Percentiles rank a stretch among this genome's conserved stretches.
These are phyloP conservation scores for Grus americana DNA, from an alignment of 2,113 vertebrate species.

Conservation along the genomic window DNA sequence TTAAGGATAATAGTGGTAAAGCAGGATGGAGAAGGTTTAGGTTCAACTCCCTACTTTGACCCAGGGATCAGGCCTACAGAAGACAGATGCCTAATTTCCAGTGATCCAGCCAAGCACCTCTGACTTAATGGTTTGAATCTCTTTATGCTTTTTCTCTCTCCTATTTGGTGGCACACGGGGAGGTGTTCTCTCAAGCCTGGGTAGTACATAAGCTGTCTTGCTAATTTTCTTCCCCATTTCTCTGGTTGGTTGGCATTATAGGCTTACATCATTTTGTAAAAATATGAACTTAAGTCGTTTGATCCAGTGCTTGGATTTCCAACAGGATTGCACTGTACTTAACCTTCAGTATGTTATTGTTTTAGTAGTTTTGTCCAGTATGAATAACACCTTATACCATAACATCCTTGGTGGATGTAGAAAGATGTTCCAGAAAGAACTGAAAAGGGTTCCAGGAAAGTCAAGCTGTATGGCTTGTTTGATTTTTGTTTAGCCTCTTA, in stretches of 20 bases:
- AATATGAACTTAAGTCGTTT: conserved; percentile 13
- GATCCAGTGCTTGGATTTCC: conserved; percentile 19
- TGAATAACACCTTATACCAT: conserved; percentile 61
- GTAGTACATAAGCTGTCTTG: not conserved
- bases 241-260: not conserved
- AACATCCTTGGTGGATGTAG: conserved; percentile 36
- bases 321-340: conserved; percentile 37
- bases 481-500: conserved; percentile 19
- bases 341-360: conserved; percentile 58
- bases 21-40: not conserved
- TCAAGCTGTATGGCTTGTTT: conserved; percentile 36
- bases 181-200: not conserved
- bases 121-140: not conserved
- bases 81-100: not conserved
- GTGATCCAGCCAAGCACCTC: not conserved
- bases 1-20: not conserved
- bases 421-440: conserved; percentile 55
- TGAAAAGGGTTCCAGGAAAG: conserved; percentile 38
- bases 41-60: not conserved
- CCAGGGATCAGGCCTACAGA: not conserved
- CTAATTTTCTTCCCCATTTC: not conserved
- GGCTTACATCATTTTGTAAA: conserved; percentile 11
- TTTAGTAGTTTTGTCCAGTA: conserved; percentile 60
- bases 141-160: not conserved
- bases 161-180: not conserved